Evolutionary conservation across 2,888 invertebrate species (phyloP), one percentile per base, ranked within the genome.

Genomic region (Diarsia mendica): DNA sequence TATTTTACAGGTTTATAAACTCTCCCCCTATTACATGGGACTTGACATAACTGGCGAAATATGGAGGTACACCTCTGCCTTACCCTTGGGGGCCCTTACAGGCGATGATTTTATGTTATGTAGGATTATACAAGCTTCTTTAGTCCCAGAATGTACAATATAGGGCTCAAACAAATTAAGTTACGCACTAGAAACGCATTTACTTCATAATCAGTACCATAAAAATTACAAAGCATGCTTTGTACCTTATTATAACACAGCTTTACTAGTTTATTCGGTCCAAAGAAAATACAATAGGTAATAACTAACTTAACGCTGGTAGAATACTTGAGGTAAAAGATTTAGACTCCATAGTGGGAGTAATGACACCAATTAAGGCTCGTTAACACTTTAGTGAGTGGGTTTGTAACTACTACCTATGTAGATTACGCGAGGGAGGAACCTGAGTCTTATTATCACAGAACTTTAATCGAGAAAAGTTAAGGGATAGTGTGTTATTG

Each of bases 331-430:
- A 65, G 51, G 55, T 58, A 64, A 4, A 60, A 49, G 58, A 70
- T 71, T 71, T 71, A 71, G 60, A 39, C 33, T 68, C 44, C n/a
- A 55, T 39, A 71, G 71, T 71, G 46, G 44, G 44, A 61, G 63
- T 72, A 67, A 75, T 64, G 66, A 67, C 71, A 72, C 53, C 58
- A 72, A 75, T 85, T 85, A 85, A 55, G 53, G 44, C 39, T 85
- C 18, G 48, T 84, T 80, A 71, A 67, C 8, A 39, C 23, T 70
- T 67, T 51, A 39, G 55, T 67, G 67, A 58, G 70, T 75, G 65
- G 65, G 67, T 66, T 65, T 63, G 9, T 60, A 72, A 80, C 53
- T 33, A 49, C 66, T 46, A 20, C 64, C 13, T 64, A n/a, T 28
- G 15, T 44, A 53, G 61, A 75, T 58, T 68, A 75, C 15, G 15